phyloP scores from a whole-genome alignment of 2,797 vertebrate species.

The Triplophysa bombifrons region DNA sequence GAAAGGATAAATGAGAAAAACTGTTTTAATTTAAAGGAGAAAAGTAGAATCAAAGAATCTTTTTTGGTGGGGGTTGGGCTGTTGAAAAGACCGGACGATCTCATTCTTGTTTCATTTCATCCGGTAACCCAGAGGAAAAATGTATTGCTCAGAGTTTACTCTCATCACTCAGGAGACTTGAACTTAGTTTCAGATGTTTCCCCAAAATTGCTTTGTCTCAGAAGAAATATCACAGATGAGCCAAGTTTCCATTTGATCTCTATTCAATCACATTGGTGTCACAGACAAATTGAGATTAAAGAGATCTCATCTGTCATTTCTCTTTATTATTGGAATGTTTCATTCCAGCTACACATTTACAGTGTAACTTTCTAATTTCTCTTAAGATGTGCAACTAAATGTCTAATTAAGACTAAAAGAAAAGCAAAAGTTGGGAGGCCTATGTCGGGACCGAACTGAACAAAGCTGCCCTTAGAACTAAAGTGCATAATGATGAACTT shows the following conservation, averaged over 20 bases:
- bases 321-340: background rate
- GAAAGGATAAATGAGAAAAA: slow-evolving; percentile 32
- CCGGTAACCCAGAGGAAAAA: no score
- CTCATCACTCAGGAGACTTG: no score
- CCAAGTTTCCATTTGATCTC: no score
- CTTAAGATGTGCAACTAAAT: background rate
- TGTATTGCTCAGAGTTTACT: no score
- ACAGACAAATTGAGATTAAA: no score
- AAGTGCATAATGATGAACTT: slow-evolving; percentile 53
- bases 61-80: slow-evolving; percentile 18
- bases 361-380: background rate
- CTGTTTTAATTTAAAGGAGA: slow-evolving; percentile 7
- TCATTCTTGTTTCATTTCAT: background rate
- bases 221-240: no score
- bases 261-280: no score
- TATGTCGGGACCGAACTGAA: slow-evolving; percentile 14
- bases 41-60: background rate
- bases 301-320: no score
- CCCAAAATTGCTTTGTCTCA: no score
- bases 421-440: slow-evolving; percentile 33
- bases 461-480: slow-evolving; percentile 42
- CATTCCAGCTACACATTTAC: background rate
- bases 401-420: slow-evolving; percentile 8
- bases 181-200: no score
- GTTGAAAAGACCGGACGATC: background rate